Conservation (phyloP, 2,113 vertebrate genomes). For the Spea multiplicata region DNA sequence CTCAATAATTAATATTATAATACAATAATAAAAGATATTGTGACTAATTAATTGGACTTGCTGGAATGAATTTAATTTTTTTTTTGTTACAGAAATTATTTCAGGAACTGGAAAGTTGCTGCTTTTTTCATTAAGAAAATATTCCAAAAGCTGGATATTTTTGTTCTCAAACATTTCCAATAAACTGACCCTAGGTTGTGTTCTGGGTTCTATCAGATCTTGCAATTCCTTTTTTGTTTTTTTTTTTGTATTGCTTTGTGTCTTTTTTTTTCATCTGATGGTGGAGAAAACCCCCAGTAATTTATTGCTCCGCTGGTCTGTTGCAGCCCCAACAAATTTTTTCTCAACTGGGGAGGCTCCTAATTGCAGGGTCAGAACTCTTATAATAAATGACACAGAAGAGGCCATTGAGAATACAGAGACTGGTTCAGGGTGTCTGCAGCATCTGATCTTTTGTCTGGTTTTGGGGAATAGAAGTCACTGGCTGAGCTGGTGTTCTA, state of each 20-base stretch:
- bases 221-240: neutral
- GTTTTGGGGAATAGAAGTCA: slow-evolving; percentile 52
- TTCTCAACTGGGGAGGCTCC: slow-evolving; percentile 50
- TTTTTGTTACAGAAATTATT: too few species aligned
- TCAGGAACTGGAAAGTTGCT: neutral
- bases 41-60: too few species aligned
- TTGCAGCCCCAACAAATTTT: slow-evolving; percentile 41
- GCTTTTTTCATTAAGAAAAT: neutral
- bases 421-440: slow-evolving; percentile 41
- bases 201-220: neutral
- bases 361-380: slow-evolving; percentile 52
- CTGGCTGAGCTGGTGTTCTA: slow-evolving; percentile 52
- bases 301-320: slow-evolving; percentile 50
- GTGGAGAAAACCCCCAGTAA: slow-evolving; percentile 33
- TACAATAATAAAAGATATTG: too few species aligned
- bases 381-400: slow-evolving; percentile 53
- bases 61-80: too few species aligned
- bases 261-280: neutral
- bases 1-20: too few species aligned
- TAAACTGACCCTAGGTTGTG: neutral
- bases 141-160: too few species aligned
- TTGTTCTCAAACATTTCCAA: neutral
- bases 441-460: slow-evolving; percentile 48
- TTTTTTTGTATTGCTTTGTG: neutral
- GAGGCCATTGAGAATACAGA: slow-evolving; percentile 43